Evolutionary conservation across 2,113 vertebrate genomes (phyloP).

Genomic region (Psophia crepitans): DNA sequence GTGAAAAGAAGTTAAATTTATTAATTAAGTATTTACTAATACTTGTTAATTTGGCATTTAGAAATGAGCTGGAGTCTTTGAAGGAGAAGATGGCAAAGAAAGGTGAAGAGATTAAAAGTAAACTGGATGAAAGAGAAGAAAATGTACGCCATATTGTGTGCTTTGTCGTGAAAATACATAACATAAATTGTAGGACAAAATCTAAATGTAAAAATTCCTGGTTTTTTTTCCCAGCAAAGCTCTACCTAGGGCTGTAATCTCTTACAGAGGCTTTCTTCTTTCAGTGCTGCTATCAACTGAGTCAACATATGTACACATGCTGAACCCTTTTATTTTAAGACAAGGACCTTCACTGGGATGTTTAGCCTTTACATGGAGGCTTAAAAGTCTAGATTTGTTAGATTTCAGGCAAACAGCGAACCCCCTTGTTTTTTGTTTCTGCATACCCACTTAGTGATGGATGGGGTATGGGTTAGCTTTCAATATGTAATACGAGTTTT

Average conservation of each 20-base stretch:
- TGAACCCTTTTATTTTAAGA: not conserved
- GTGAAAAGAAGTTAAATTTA: not conserved
- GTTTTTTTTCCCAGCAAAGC: not conserved
- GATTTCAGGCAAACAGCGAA: not conserved
- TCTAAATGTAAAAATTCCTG: not conserved
- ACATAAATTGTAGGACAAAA: not conserved
- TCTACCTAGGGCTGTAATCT: not conserved
- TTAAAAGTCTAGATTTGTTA: not conserved
- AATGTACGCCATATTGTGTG: conserved; percentile 69
- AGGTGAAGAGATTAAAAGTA: conserved; percentile 72
- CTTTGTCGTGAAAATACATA: not conserved
- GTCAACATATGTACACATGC: not conserved
- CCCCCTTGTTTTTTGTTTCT: not conserved
- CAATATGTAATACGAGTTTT: not conserved
- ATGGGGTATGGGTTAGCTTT: not conserved
- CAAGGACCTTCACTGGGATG: not conserved
- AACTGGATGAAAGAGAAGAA: conserved; percentile 81
- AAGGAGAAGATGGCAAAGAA: conserved; percentile 73
- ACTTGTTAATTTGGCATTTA: conserved; percentile 55
- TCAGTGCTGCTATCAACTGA: not conserved
- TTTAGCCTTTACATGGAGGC: not conserved
- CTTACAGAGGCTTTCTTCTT: not conserved
- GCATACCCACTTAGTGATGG: not conserved
- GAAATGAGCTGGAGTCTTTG: conserved; percentile 75
- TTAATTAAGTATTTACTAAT: not conserved